Evolutionary conservation across 2,888 invertebrate species (phyloP), one percentile per base, ranked within the genome.

Genomic region (Kuschelorhynchus macadamiae): DNA sequence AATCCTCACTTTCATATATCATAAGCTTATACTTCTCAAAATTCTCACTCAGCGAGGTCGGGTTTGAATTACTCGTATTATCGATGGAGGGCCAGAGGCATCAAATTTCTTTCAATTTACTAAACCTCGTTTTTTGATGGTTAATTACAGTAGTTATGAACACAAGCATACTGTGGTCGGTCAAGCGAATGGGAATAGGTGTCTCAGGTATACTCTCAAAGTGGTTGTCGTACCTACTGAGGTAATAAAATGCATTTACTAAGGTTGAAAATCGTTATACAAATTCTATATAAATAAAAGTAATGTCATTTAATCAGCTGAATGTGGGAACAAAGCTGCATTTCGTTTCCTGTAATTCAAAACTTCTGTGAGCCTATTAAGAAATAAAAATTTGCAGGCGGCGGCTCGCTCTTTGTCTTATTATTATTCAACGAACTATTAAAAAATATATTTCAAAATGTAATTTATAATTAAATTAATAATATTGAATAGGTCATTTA

Each of bases 81-180:
- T n/a, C n/a, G n/a, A n/a, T n/a, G n/a, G n/a, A 50, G 30, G 25
- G 50, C 25, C 50, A 50, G 50, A 7, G 50, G 16, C n/a, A 25
- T 32, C 33, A 50, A 21, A 50, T 32, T 20, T 21, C 32, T 50
- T 16, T 50, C 25, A 50, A 50, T 25, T 50, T 50, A 50, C 30
- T 25, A 50, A 50, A n/a, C 25, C 4, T 18, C 2, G 33, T 11
- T 50, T 50, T 50, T 50, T 50, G 2, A 12, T n/a, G n/a, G 30
- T 20, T 50, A 25, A 32, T 32, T 50, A 25, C 30, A 50, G 16
- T 50, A 20, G 12, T 50, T 25, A n/a, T 50, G 20, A 32, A 50
- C 30, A 50, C 20, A 25, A 50, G 25, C 20, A 50, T 50, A n/a
- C 50, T 50, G 12, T 25, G 50, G 50, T 50, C 50, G 25, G 50